Conservation (phyloP, 2,797 vertebrate genomes). For the Sebastes elongatus region DNA sequence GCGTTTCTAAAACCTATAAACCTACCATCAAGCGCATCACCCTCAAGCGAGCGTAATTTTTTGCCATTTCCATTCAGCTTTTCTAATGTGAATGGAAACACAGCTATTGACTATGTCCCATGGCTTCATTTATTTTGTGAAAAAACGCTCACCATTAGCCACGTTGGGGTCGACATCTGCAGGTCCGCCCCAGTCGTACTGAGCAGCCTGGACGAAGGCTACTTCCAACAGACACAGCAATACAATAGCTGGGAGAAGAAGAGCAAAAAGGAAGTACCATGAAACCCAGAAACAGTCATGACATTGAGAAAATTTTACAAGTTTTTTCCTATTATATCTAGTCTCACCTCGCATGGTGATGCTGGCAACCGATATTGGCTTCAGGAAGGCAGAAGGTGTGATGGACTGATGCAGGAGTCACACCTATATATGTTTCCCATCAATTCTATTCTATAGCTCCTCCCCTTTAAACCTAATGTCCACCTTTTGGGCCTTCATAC, state of each 20-base stretch:
- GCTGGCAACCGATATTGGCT: conserved; percentile 5
- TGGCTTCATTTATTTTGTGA: neutral
- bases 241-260: conserved; percentile 49
- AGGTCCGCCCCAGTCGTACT: neutral
- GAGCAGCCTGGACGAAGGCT: neutral
- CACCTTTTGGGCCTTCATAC: neutral
- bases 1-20: no score
- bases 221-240: conserved; percentile 65
- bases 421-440: conserved; percentile 26
- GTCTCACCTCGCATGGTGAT: conserved; percentile 74
- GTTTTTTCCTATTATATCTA: neutral
- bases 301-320: neutral
- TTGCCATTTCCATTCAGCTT: no score
- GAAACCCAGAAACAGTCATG: neutral
- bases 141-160: conserved; percentile 49
- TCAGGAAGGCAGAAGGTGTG: neutral
- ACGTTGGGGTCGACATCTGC: neutral
- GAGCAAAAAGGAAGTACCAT: neutral
- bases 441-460: neutral
- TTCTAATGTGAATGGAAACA: no score
- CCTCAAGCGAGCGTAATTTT: no score
- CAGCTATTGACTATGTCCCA: neutral
- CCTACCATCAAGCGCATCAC: no score
- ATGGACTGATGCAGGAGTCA: neutral
- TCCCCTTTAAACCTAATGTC: neutral